Percentiles rank a stretch among this genome's conserved stretches.
phyloP scores from a whole-genome alignment of 2,888 invertebrate genomes.

The Sycophila texana region DNA sequence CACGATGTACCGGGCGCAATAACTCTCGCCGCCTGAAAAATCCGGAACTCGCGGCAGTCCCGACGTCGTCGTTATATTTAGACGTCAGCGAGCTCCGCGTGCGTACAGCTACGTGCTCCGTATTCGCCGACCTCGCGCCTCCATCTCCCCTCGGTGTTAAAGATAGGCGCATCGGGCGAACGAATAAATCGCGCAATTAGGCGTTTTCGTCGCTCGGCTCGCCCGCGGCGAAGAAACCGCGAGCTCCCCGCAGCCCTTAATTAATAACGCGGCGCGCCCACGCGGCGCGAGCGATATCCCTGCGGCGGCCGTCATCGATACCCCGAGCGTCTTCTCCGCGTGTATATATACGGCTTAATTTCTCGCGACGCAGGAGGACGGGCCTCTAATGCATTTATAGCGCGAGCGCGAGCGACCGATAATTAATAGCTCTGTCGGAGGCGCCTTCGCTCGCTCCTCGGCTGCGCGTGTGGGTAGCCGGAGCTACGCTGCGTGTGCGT shows the following conservation, averaged over 20 bases:
- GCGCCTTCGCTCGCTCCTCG: neutral
- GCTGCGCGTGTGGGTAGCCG: neutral
- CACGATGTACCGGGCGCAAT: constrained; percentile 8
- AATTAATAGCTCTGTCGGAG: constrained; percentile 50
- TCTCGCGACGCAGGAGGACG: constrained; percentile 20
- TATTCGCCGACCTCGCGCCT: neutral
- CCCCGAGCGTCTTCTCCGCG: neutral
- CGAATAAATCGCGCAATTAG: neutral
- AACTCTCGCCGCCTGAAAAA: neutral
- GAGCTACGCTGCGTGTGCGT: neutral
- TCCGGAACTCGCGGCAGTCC: neutral
- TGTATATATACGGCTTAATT: constrained; percentile 45
- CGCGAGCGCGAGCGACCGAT: constrained; percentile 44
- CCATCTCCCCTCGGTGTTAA: neutral
- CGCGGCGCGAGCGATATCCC: neutral
- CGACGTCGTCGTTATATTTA: neutral
- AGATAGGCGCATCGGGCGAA: neutral
- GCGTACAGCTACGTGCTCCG: neutral
- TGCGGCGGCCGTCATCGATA: neutral
- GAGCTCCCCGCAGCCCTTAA: neutral
- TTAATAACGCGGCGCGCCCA: constrained; percentile 3
- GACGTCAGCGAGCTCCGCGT: neutral
- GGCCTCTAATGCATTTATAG: constrained; percentile 26
- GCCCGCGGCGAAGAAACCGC: too few species aligned
- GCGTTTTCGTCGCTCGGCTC: neutral